Base-by-base conservation (phyloP, 1,140 invertebrate genomes). In the Euura lappo region DNA sequence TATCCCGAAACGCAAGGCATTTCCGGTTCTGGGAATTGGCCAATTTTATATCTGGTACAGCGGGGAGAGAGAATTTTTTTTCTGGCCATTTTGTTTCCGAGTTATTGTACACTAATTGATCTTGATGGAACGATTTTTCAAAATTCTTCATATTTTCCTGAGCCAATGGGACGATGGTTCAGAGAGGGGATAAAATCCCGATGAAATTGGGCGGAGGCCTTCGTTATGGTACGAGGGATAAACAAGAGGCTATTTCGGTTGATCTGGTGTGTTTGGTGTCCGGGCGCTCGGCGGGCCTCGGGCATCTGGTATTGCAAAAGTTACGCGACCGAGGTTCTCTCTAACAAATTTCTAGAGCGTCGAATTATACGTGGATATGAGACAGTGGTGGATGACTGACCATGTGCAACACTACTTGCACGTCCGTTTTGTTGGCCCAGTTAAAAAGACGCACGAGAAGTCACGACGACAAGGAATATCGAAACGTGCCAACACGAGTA, bases 31-130 rank as follows among this genome's bases (percentile, higher is more conserved):
- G 51, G 51, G 51, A 60, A 8, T 60, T 60, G 51, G 4, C 51
- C 51, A 60, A 60, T 60, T 60, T 60, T 60, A 60, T 60, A 60
- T 60, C 51, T 60, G 51, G 51, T 60, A n/a, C 51, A 60, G 13
- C 51, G 28, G 28, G 1, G 28, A 28, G 28, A 28, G 28, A 28
- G 1, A 28, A 1, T 28, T 28, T 28, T 28, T 28, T 28, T 28
- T 28, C 28, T 28, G 28, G 28, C 28, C 28, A 28, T 28, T 28
- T 28, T 28, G 28, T 28, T 28, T 28, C 28, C 28, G 0, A 28
- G 28, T 28, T 1, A 28, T 28, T 28, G 28, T 28, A 28, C 28
- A 28, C 28, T 28, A 28, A 28, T 28, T 28, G 28, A 28, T 28
- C 28, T 28, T 28, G 28, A 28, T 28, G 28, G 28, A 28, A 28